Percentiles rank a stretch among this genome's conserved stretches.
These are phyloP conservation scores for Valencia hispanica DNA, from an alignment of 2,797 vertebrate species.

Conservation along the genomic window DNA sequence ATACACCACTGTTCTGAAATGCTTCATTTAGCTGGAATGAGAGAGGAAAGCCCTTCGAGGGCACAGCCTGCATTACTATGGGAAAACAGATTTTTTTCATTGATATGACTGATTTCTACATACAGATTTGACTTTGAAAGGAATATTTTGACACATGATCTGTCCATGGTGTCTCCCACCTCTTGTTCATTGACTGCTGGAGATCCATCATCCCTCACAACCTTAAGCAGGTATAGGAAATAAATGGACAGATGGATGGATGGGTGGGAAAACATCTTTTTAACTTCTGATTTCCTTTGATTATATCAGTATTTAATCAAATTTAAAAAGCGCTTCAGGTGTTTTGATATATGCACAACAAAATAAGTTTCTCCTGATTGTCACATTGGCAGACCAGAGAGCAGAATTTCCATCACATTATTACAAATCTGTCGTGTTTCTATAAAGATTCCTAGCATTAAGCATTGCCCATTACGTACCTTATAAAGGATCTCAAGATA, in stretches of 20 bases:
- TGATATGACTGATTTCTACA: neutral
- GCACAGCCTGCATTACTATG: conserved; percentile 14
- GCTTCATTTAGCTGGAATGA: conserved; percentile 38
- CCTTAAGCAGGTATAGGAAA: neutral
- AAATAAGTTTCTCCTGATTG: neutral
- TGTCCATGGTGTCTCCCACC: neutral
- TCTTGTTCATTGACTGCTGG: neutral
- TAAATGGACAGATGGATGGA: neutral
- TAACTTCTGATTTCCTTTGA: neutral
- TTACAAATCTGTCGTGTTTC: neutral
- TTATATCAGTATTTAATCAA: neutral
- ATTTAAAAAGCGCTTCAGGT: neutral
- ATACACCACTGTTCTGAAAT: conserved; percentile 39
- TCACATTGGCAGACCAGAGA: neutral
- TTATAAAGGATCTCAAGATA: neutral
- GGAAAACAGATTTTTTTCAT: neutral
- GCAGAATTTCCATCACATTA: neutral
- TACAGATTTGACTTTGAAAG: neutral
- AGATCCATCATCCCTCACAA: neutral
- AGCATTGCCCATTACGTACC: neutral
- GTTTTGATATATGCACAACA: neutral
- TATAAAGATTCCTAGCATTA: neutral
- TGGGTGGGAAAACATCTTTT: neutral
- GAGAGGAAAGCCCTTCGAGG: conserved; percentile 37
- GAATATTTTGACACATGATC: conserved; percentile 4